These are phyloP conservation scores for Litoditis marina DNA, from an alignment of 2,888 invertebrate genomes.

Conservation along the genomic window DNA sequence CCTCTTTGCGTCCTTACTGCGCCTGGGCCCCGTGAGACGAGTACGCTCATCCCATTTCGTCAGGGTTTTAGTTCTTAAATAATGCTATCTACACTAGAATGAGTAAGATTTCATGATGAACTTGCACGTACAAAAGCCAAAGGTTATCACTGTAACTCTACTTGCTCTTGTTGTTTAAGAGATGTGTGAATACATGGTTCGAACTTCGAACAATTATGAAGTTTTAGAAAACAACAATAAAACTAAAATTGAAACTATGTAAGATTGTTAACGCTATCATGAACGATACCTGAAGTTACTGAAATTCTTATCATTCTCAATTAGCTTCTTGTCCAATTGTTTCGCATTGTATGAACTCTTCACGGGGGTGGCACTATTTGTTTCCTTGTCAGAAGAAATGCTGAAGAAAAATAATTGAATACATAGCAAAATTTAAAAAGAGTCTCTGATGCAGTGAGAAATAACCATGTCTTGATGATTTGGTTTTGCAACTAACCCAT, in stretches of 20 bases:
- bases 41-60: conserved; percentile 95
- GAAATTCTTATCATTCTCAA: conserved; percentile 17
- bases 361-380: too few species aligned
- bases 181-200: too few species aligned
- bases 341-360: conserved; percentile 6
- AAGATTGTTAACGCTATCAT: background rate
- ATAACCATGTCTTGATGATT: too few species aligned
- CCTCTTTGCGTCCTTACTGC: conserved; percentile 67
- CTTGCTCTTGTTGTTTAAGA: too few species aligned
- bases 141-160: too few species aligned
- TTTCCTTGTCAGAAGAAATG: too few species aligned
- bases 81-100: conserved; percentile 16
- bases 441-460: too few species aligned
- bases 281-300: conserved; percentile 27
- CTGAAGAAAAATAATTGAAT: too few species aligned
- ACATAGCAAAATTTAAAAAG: too few species aligned
- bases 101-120: too few species aligned
- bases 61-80: conserved; percentile 77
- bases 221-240: background rate
- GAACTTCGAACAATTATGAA: too few species aligned
- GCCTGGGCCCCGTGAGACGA: conserved; percentile 70
- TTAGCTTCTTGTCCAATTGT: conserved; percentile 6
- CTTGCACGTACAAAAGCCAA: too few species aligned
- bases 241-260: background rate
- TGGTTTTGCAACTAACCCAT: background rate